Base-by-base conservation (phyloP, 1,140 invertebrate genomes). In the Scaptodrosophila lebanonensis region DNA sequence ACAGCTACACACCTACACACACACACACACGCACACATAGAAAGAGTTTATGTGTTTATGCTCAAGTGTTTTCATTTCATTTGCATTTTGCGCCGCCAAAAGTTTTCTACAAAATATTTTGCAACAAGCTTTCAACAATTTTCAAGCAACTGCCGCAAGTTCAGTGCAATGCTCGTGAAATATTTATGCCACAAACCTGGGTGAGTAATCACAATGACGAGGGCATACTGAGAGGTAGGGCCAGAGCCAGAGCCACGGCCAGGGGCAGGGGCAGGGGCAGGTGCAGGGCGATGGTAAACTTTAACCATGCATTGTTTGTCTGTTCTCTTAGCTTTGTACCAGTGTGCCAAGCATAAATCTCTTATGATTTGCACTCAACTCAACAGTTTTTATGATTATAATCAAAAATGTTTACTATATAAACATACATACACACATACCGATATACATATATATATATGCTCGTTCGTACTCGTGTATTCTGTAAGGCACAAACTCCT, bases 51-150 rank as follows among this genome's bases (percentile, higher is more conserved):
- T 45, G 45, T 58, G 64, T 76, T 76, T 76, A 54, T 77, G 35
- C 52, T 56, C 42, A 66, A 77, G 75, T 67, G 66, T 71, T 76
- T 76, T 76, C 72, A 76, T 76, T 76, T 76, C 72, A 77, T 76
- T 71, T 76, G 47, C 72, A 77, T 76, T n/a, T n/a, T n/a, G 57
- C 29, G 57, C 57, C 72, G 49, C 66, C 58, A 70, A 75, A 48
- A 58, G 66, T 66, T 58, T 52, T 35, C 63, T 57, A 59, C 35
- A 40, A 47, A 62, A 66, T 66, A 69, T 59, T 51, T 64, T 64
- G 65, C 70, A 75, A 43, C 64, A 65, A 61, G 66, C 68, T 71
- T 73, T 70, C 53, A 59, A 42, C 57, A 49, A 42, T 35, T 44
- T 54, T 22, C 9, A 47, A 30, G 13, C 3, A 15, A 13, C 7